Evolutionary conservation across 2,797 vertebrate species (phyloP).

Genomic region (Ctenochaetus hawaiiensis): DNA sequence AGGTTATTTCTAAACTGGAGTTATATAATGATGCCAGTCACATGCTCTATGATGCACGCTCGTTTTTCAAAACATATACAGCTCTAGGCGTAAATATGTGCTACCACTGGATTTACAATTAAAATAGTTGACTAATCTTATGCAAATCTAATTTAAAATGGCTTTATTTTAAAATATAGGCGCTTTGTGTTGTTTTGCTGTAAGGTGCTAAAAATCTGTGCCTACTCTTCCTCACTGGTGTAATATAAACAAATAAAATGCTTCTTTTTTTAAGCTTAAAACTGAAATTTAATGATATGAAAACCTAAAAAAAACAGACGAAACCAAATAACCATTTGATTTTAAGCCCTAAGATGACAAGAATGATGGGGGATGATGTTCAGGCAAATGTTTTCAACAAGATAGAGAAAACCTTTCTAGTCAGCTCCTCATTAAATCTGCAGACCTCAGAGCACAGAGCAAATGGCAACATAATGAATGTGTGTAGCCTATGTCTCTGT

Average conservation of each 20-base stretch:
- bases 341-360: not conserved
- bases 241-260: not conserved
- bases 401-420: conserved; percentile 8
- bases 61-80: not conserved
- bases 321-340: not conserved
- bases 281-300: not conserved
- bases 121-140: not conserved
- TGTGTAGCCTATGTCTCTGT: conserved; percentile 11
- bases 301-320: not conserved
- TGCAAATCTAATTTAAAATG: not conserved
- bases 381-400: conserved; percentile 12
- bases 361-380: not conserved
- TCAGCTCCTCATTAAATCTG: conserved; percentile 37
- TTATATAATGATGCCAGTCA: not conserved
- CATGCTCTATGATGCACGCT: not conserved
- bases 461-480: conserved; percentile 38
- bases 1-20: not conserved
- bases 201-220: not conserved
- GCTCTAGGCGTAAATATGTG: not conserved
- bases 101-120: not conserved
- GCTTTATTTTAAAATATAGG: not conserved
- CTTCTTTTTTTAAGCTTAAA: not conserved
- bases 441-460: conserved; percentile 22
- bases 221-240: not conserved
- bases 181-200: not conserved